Conservation (phyloP, 2,797 vertebrate species). For the Sarcophilus harrisii region DNA sequence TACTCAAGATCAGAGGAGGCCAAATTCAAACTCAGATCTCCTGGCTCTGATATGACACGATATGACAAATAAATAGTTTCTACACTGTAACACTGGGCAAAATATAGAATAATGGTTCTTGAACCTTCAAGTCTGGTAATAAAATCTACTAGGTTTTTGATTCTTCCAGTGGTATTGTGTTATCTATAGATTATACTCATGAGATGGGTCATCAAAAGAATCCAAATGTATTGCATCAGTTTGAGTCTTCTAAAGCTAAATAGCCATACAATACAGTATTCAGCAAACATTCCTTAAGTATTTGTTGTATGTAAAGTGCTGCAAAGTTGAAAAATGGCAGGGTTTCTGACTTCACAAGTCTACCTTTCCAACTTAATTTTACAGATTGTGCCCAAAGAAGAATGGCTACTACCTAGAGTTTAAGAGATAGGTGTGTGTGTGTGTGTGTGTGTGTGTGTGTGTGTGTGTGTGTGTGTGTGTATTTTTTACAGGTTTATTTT, state of each 20-base stretch:
- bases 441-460: no score
- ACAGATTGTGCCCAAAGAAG: not conserved
- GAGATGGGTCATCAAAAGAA: not conserved
- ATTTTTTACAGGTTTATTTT: no score
- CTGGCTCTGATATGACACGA: not conserved
- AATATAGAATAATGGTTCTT: not conserved
- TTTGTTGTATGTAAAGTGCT: not conserved
- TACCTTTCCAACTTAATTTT: not conserved
- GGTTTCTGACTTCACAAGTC: not conserved
- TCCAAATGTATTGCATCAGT: not conserved
- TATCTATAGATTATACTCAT: not conserved
- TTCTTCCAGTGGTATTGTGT: not conserved
- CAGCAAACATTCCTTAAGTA: not conserved
- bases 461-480: no score
- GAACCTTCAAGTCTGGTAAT: not conserved
- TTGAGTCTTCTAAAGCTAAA: not conserved
- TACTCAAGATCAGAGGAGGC: no score
- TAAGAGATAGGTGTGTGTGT: not conserved
- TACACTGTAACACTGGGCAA: not conserved
- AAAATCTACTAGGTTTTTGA: not conserved
- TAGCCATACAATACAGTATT: not conserved
- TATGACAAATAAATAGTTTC: not conserved
- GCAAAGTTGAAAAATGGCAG: not conserved
- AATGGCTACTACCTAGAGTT: not conserved
- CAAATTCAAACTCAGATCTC: not conserved